Evolutionary conservation across 1,140 invertebrate genomes (phyloP), one percentile per base, ranked within the genome.

Genomic region (Microvelia longipes): DNA sequence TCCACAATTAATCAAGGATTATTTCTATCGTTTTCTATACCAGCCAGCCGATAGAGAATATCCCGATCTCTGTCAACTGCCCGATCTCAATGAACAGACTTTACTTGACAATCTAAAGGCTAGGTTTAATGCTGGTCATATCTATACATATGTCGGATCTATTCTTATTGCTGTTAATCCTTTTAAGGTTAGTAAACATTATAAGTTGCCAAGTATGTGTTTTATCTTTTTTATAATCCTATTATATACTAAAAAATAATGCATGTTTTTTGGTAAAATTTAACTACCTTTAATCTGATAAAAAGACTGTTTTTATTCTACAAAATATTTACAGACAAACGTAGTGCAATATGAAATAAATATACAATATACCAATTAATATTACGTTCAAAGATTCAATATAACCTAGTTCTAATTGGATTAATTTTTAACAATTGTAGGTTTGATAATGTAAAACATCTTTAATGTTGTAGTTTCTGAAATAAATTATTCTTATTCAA

Each of bases 121-220:
- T 28, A 85, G 94, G 74, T 98, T 97, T 81, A 85, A 87, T 26
- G 91, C 89, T 74, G 91, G 92, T 69, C 92, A 96, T 79, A 97
- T 98, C 75, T 98, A 98, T 79, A 97, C 94, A 2, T 98, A 97
- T 77, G 94, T 97, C 68, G 94, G 94, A 27, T 95, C 92, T 26
- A 98, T 98, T 76, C 82, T 98, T 28, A 96, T 98, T 75, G 94
- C 95, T 64, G 86, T 97, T 50, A 91, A 91, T 79, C 88, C 89
- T n/a, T 91, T 91, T 78, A 90, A 90, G 74, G 77, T 78, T n/a
- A n/a, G n/a, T n/a, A n/a, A n/a, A n/a, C n/a, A n/a, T n/a, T n/a
- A n/a, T 71, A 64, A 66, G 28, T 29, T n/a, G 29, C 27, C 29
- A 60, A n/a, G 25, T 14, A 68, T 26, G 24, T 68, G 13, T 30